These are phyloP conservation scores for Dysmachus trigonus DNA, from an alignment of 2,888 invertebrate genomes.

Conservation along the genomic window DNA sequence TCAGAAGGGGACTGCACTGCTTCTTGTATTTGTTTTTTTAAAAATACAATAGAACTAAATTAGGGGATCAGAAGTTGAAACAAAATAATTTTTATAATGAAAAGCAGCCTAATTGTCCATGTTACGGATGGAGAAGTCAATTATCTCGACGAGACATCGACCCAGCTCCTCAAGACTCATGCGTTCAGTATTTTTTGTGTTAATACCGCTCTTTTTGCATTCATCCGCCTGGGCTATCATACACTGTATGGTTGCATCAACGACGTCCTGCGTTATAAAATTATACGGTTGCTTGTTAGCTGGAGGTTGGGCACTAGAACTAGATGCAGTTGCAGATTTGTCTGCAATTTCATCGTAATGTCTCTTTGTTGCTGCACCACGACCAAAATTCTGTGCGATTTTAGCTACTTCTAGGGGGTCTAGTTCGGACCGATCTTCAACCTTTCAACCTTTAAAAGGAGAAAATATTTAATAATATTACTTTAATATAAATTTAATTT, in stretches of 20 bases:
- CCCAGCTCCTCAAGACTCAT: slow-evolving; percentile 93
- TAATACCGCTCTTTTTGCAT: slow-evolving; percentile 78
- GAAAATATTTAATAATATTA: neutral
- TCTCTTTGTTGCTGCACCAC: slow-evolving; percentile 49
- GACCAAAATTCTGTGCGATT: slow-evolving; percentile 28
- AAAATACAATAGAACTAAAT: neutral
- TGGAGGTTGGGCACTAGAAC: slow-evolving; percentile 61
- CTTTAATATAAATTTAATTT: slow-evolving; percentile 56
- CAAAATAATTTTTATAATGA: neutral
- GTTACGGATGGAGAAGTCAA: slow-evolving; percentile 71
- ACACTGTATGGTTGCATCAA: slow-evolving; percentile 95
- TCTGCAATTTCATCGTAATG: slow-evolving; percentile 51
- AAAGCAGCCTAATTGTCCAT: slow-evolving; percentile 53
- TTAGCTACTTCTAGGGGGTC: slow-evolving; percentile 54
- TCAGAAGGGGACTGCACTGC: slow-evolving; percentile 14
- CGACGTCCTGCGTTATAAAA: slow-evolving; percentile 92
- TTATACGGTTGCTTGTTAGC: slow-evolving; percentile 77
- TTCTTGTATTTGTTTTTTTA: neutral
- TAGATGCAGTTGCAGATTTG: slow-evolving; percentile 27
- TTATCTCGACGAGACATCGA: slow-evolving; percentile 91
- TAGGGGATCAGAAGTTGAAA: neutral
- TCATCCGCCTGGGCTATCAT: slow-evolving; percentile 92
- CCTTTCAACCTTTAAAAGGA: slow-evolving; percentile 82
- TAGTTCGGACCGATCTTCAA: slow-evolving; percentile 77
- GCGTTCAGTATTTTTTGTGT: slow-evolving; percentile 70